Conservation (phyloP, 2,888 invertebrate genomes). For the Tinea trinotella region DNA sequence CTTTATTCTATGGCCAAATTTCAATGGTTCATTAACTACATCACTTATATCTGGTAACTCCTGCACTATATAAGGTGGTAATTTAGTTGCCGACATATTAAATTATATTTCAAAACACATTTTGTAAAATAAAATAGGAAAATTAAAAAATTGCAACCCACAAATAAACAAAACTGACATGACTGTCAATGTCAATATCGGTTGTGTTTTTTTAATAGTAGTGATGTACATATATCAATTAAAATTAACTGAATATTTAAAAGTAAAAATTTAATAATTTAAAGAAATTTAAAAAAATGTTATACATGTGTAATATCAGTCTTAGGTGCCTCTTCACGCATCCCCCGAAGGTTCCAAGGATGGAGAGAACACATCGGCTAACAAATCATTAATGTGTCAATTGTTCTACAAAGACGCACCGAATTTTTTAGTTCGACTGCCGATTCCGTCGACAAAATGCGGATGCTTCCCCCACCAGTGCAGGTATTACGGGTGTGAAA, state of each 20-base stretch:
- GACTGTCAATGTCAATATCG: neutral
- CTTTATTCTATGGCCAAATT: slow-evolving; percentile 81
- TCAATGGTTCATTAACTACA: slow-evolving; percentile 73
- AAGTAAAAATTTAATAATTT: no score
- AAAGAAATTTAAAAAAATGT: no score
- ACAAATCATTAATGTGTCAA: no score
- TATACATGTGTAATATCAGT: no score
- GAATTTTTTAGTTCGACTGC: no score
- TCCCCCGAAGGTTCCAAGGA: no score
- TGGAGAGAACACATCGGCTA: no score
- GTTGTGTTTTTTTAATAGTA: neutral
- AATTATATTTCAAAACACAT: slow-evolving; percentile 23
- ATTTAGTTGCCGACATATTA: slow-evolving; percentile 42
- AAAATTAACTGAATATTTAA: neutral
- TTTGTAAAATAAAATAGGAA: slow-evolving; percentile 22
- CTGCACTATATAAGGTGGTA: slow-evolving; percentile 63
- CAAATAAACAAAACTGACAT: neutral
- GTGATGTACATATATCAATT: neutral
- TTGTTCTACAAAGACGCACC: no score
- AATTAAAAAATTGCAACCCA: neutral
- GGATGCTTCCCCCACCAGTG: no score
- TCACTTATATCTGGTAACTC: slow-evolving; percentile 73
- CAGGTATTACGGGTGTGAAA: no score
- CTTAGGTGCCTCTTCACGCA: no score
- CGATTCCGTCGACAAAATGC: no score